These are phyloP conservation scores for Neoitamus cyanurus DNA, from an alignment of 2,888 invertebrate genomes.

Conservation along the genomic window DNA sequence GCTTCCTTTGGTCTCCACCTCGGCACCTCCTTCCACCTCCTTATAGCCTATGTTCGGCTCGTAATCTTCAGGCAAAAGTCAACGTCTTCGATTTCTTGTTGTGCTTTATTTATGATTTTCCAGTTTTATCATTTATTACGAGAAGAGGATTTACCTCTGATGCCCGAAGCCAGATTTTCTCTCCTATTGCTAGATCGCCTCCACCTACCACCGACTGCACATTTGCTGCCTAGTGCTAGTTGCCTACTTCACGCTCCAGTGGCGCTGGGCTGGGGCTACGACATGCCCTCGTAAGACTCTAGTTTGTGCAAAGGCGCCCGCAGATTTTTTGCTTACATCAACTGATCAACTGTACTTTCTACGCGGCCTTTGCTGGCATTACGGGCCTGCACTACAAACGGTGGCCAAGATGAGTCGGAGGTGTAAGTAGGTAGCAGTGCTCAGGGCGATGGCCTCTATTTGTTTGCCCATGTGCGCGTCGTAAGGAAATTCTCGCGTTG, in stretches of 20 bases:
- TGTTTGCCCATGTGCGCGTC: conserved; percentile 26
- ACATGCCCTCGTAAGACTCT: conserved; percentile 25
- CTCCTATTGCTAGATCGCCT: conserved; percentile 15
- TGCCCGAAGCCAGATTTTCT: neutral
- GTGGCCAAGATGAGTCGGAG: conserved; percentile 4
- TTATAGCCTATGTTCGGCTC: neutral
- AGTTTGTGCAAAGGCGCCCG: conserved; percentile 16
- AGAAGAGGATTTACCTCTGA: conserved; percentile 8
- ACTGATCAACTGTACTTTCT: conserved; percentile 43
- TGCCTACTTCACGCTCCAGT: conserved; percentile 1
- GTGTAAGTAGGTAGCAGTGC: conserved; percentile 45
- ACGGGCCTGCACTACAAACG: conserved; percentile 11
- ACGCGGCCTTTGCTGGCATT: conserved; percentile 25
- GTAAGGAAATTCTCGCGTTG: neutral
- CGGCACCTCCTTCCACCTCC: neutral
- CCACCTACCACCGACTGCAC: conserved; percentile 24
- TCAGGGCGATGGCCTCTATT: conserved; percentile 44
- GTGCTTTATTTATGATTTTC: conserved; percentile 29
- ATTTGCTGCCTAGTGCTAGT: neutral
- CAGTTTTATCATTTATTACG: conserved; percentile 39
- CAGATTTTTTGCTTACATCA: conserved; percentile 24
- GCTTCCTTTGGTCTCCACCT: conserved; percentile 14
- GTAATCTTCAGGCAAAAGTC: conserved; percentile 39
- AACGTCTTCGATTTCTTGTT: conserved; percentile 39
- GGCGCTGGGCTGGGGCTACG: neutral